Percentiles rank a stretch among this genome's conserved stretches.
phyloP scores from a whole-genome alignment of 1,140 invertebrate species.

The Ceratina australensis region DNA sequence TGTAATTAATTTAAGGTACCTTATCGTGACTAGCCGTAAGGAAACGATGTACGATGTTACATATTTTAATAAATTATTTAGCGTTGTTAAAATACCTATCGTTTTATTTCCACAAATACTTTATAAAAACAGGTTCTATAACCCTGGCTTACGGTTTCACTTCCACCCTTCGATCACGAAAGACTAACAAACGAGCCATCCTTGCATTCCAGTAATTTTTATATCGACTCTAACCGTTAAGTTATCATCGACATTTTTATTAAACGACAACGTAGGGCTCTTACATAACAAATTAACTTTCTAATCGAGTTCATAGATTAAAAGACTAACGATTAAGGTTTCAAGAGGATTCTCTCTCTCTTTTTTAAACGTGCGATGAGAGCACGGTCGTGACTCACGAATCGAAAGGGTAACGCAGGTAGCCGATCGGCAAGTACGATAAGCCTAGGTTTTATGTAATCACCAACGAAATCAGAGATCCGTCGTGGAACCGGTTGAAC shows the following conservation, averaged over 20 bases:
- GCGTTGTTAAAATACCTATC: not conserved
- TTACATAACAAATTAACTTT: not conserved
- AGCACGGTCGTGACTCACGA: not conserved
- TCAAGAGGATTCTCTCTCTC: not conserved
- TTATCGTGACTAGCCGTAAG: not conserved
- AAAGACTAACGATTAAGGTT: not conserved
- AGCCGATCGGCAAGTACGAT: slow-evolving; percentile 2
- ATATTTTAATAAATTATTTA: slow-evolving; percentile 11
- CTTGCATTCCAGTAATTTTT: not conserved
- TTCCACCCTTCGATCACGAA: not conserved
- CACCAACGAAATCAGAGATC: slow-evolving; percentile 3
- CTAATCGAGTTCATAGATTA: not conserved
- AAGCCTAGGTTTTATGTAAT: slow-evolving; percentile 22
- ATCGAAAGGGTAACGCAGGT: not conserved
- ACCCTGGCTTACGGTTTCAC: too few species aligned
- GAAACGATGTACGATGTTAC: not conserved
- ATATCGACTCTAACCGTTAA: not conserved
- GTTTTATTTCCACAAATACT: too few species aligned
- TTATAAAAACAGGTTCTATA: not conserved
- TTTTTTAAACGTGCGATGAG: not conserved
- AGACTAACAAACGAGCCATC: too few species aligned
- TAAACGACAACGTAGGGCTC: not conserved
- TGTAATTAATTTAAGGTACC: too few species aligned
- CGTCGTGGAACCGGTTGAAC: not conserved
- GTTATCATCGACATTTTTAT: not conserved